A percentile compares a stretch with the other conserved stretches of the same genome.
phyloP scores from a whole-genome alignment of 2,113 vertebrate genomes.

The Amblyornis subalaris region DNA sequence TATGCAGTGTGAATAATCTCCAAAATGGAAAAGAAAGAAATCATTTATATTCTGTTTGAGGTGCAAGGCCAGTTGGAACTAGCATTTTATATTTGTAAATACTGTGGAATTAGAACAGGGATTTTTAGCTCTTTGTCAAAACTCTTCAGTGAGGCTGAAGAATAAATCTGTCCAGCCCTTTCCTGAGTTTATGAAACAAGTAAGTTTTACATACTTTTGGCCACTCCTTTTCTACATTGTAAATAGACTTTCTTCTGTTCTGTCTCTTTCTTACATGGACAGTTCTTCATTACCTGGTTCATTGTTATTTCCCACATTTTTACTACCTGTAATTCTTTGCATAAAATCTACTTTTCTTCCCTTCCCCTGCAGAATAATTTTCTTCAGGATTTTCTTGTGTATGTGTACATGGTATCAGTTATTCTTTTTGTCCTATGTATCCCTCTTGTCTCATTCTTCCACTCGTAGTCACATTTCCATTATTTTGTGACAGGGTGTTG shows the following conservation, averaged over 20 bases:
- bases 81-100: background rate
- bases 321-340: background rate
- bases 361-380: background rate
- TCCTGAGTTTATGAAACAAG: background rate
- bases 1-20: background rate
- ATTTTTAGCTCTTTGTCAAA: background rate
- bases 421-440: background rate
- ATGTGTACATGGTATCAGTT: background rate
- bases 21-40: background rate
- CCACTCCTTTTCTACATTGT: background rate
- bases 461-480: background rate
- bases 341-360: background rate
- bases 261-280: background rate
- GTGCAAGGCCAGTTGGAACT: background rate
- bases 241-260: background rate
- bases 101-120: background rate
- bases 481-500: background rate
- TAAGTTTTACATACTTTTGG: background rate
- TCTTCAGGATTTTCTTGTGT: background rate
- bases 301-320: background rate
- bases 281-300: background rate
- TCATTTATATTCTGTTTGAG: background rate
- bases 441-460: background rate
- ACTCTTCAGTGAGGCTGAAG: background rate
- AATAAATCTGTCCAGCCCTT: background rate